These are phyloP conservation scores for Scarus forsteni DNA, from an alignment of 2,797 vertebrate genomes.

Conservation along the genomic window DNA sequence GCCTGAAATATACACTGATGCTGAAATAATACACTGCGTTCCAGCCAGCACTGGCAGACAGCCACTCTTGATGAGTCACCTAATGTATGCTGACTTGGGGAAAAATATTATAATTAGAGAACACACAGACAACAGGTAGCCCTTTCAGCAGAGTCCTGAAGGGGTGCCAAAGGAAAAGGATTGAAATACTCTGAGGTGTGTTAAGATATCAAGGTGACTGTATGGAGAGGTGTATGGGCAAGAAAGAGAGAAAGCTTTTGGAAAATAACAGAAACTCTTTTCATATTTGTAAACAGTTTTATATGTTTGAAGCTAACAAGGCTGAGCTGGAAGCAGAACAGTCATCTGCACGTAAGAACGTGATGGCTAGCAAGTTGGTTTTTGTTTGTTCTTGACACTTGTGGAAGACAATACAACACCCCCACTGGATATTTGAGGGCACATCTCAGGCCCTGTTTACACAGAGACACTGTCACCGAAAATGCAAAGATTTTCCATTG, in stretches of 20 bases:
- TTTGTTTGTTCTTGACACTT: too few species aligned
- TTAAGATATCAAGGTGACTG: slow-evolving; percentile 28
- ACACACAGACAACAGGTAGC: slow-evolving; percentile 69
- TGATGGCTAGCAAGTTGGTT: too few species aligned
- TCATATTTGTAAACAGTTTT: too few species aligned
- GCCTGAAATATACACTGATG: slow-evolving; percentile 74
- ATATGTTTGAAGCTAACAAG: too few species aligned
- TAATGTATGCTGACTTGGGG: slow-evolving; percentile 76
- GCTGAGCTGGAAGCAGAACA: too few species aligned
- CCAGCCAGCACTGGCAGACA: slow-evolving; percentile 61
- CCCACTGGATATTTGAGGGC: too few species aligned
- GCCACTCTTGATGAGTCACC: slow-evolving; percentile 74
- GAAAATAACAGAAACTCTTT: too few species aligned
- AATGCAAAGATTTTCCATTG: too few species aligned
- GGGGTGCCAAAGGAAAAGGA: slow-evolving; percentile 27
- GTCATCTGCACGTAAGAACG: too few species aligned
- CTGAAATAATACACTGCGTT: slow-evolving; percentile 72
- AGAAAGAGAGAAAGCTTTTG: not conserved
- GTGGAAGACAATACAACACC: too few species aligned
- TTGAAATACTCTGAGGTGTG: slow-evolving; percentile 33
- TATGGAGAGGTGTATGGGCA: slow-evolving; percentile 5
- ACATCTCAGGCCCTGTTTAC: too few species aligned
- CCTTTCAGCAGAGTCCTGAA: slow-evolving; percentile 55
- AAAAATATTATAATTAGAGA: slow-evolving; percentile 68
- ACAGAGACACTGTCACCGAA: too few species aligned